Evolutionary conservation across 2,888 invertebrate genomes (phyloP).

Genomic region (Drosophila meridiana): DNA sequence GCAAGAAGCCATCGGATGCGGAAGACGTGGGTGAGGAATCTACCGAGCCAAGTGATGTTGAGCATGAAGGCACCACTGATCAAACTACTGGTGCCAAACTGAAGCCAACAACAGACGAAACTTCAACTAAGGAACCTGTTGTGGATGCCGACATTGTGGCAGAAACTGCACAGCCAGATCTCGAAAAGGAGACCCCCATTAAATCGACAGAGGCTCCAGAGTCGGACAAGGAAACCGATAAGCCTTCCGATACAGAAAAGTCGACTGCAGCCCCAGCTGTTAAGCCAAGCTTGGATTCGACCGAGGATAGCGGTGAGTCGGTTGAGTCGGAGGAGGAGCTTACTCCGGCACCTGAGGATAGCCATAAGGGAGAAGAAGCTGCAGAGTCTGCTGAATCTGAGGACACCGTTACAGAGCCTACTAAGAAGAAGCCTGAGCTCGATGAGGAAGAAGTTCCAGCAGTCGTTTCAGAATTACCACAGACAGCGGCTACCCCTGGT

Average conservation of each 20-base stretch:
- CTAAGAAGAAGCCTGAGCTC: conserved; percentile 58
- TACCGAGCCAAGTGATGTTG: conserved; percentile 51
- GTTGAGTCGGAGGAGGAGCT: conserved; percentile 78
- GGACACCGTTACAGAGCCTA: conserved; percentile 48
- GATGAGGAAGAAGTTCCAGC: conserved; percentile 52
- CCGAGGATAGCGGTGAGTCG: conserved; percentile 75
- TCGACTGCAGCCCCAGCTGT: conserved; percentile 52
- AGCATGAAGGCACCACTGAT: conserved; percentile 51
- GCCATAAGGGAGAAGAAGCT: conserved; percentile 49
- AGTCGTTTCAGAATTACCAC: conserved; percentile 50
- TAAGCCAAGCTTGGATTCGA: conserved; percentile 69
- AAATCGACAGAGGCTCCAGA: conserved; percentile 45
- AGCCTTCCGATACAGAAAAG: conserved; percentile 42
- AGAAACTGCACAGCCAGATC: conserved; percentile 43
- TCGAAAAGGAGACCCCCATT: conserved; percentile 36
- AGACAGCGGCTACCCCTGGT: conserved; percentile 33
- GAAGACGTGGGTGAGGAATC: conserved; percentile 61
- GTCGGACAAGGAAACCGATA: conserved; percentile 25
- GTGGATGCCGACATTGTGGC: conserved; percentile 38
- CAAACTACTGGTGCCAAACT: conserved; percentile 47
- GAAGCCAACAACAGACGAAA: conserved; percentile 45
- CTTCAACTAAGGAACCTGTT: conserved; percentile 40
- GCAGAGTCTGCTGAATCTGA: conserved; percentile 45
- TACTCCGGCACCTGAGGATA: conserved; percentile 40
- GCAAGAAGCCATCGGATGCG: conserved; percentile 38